Evolutionary conservation across 1,140 invertebrate species (phyloP).

Genomic region (Gryllus bimaculatus): DNA sequence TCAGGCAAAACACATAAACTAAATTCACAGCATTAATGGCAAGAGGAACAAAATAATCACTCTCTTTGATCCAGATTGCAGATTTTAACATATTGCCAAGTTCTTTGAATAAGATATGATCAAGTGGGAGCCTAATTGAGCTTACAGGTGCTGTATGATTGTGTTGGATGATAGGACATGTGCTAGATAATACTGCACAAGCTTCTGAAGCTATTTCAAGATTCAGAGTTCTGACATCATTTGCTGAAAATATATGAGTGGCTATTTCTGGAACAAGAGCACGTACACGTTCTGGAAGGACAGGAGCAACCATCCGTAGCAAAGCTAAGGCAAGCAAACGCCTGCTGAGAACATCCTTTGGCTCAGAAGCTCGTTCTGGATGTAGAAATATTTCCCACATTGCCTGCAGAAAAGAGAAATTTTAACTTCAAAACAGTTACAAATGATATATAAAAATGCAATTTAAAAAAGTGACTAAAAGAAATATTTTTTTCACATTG

Average conservation of each 20-base stretch:
- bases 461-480: too few species aligned
- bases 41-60: not conserved
- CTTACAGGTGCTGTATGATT: not conserved
- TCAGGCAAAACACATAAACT: not conserved
- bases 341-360: not conserved
- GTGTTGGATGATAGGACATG: not conserved
- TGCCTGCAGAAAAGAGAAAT: not conserved
- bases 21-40: not conserved
- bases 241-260: too few species aligned
- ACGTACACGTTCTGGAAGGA: not conserved
- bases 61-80: not conserved
- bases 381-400: not conserved
- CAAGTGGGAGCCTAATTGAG: not conserved
- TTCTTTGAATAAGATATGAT: not conserved
- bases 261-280: not conserved
- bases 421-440: not conserved
- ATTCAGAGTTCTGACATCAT: not conserved
- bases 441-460: too few species aligned
- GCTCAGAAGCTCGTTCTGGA: not conserved
- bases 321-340: not conserved
- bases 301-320: not conserved
- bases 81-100: not conserved
- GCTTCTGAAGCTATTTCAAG: not conserved
- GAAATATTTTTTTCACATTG: too few species aligned
- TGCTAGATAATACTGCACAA: not conserved